A percentile compares a stretch with the other conserved stretches of the same genome.
phyloP scores from a whole-genome alignment of 2,113 vertebrate genomes.

The Sminthopsis crassicaudata region DNA sequence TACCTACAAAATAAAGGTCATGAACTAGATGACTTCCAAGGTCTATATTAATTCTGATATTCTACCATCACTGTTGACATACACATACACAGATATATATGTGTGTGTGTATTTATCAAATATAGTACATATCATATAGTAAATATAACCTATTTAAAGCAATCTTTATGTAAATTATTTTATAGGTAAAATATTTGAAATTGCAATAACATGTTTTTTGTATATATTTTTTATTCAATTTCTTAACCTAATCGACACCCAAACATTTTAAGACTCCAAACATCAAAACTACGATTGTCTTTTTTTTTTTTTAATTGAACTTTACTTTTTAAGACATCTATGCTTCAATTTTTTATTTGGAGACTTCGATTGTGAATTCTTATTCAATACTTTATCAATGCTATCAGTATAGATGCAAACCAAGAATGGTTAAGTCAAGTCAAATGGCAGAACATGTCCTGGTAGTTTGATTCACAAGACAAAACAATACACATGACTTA shows the following conservation, averaged over 20 bases:
- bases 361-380: background rate
- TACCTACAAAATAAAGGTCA: no score
- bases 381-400: background rate
- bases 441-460: background rate
- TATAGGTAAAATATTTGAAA: no score
- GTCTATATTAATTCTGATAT: no score
- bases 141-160: no score
- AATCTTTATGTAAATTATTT: no score
- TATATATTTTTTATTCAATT: constrained; percentile 17
- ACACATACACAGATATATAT: no score
- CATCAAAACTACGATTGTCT: background rate
- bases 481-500: background rate
- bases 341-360: background rate
- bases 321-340: background rate
- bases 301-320: background rate
- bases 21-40: no score
- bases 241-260: background rate
- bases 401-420: background rate
- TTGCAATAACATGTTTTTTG: background rate
- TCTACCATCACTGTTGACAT: no score
- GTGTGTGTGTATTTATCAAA: no score
- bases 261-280: background rate
- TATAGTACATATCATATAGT: no score
- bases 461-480: background rate
- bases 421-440: background rate